Percentiles rank a stretch among this genome's conserved stretches.
phyloP scores from a whole-genome alignment of 2,113 vertebrate genomes.

The Poeciliopsis retropinna region DNA sequence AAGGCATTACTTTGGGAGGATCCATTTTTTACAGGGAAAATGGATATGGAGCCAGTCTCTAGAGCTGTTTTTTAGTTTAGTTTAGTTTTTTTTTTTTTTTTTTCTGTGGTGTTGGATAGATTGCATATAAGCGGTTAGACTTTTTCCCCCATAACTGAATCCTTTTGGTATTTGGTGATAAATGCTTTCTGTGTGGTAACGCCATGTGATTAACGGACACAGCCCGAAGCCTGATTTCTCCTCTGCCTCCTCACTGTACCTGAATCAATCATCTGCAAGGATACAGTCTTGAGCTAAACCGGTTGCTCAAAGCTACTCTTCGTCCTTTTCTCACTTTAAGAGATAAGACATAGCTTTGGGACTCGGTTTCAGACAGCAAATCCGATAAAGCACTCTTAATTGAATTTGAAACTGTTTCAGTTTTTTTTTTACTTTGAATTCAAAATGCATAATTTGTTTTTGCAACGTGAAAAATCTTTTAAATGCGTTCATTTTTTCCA shows the following conservation, averaged over 20 bases:
- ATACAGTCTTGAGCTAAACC: slow-evolving; percentile 58
- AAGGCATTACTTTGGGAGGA: slow-evolving; percentile 20
- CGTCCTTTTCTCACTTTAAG: slow-evolving; percentile 25
- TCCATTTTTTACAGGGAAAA: slow-evolving; percentile 54
- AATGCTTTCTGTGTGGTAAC: slow-evolving; percentile 80
- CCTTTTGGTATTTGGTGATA: slow-evolving; percentile 79
- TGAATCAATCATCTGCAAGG: slow-evolving; percentile 79
- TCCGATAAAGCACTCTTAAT: slow-evolving; percentile 7
- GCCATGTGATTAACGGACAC: slow-evolving; percentile 79
- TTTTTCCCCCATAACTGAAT: slow-evolving; percentile 72
- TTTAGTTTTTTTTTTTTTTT: slow-evolving; percentile 59
- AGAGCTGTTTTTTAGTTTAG: slow-evolving; percentile 52
- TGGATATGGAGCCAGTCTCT: slow-evolving; percentile 59
- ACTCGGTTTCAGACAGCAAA: slow-evolving; percentile 31
- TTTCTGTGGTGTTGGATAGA: slow-evolving; percentile 64
- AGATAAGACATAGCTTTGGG: slow-evolving; percentile 33
- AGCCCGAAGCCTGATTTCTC: slow-evolving; percentile 67
- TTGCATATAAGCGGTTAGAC: slow-evolving; percentile 72
- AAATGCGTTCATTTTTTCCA: not conserved
- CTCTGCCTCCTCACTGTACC: slow-evolving; percentile 64
- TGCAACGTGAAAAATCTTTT: not conserved
- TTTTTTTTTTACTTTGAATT: not conserved
- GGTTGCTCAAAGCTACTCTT: slow-evolving; percentile 52
- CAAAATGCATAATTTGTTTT: not conserved
- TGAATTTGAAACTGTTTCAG: not conserved